phyloP scores from a whole-genome alignment of 30 jellyfish, hydroid and myxozoan species.

The Cassiopea xamachana region DNA sequence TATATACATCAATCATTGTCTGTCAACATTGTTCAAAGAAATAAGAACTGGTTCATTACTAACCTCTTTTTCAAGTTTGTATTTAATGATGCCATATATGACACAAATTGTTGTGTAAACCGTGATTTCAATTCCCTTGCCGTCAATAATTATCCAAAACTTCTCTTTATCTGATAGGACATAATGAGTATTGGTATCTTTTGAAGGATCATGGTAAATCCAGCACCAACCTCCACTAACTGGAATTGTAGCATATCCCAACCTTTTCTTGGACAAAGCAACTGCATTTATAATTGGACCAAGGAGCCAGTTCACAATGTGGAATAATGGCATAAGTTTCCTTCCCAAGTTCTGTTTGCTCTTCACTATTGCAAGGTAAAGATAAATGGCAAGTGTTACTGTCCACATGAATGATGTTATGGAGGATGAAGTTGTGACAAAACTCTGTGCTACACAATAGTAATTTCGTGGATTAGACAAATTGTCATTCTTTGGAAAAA shows the following conservation, averaged over 20 bases:
- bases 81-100: constrained; percentile 64
- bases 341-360: constrained; percentile 66
- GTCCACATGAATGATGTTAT: constrained; percentile 90
- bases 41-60: not conserved
- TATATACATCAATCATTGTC: too few relatives aligned
- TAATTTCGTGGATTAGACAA: constrained; percentile 13
- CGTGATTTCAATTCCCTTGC: constrained; percentile 73
- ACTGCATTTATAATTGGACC: constrained; percentile 74
- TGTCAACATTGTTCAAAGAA: not conserved
- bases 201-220: constrained; percentile 50
- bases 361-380: constrained; percentile 70
- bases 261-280: constrained; percentile 44
- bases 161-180: not conserved
- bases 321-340: constrained; percentile 30
- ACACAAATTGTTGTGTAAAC: constrained; percentile 64
- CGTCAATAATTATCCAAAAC: constrained; percentile 87
- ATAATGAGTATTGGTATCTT: not conserved
- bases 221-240: constrained; percentile 99
- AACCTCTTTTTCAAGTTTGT: constrained; percentile 74
- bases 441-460: constrained; percentile 88
- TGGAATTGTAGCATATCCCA: constrained; percentile 80
- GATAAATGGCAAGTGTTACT: constrained; percentile 76
- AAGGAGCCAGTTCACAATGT: constrained; percentile 73
- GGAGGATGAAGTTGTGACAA: constrained; percentile 69
- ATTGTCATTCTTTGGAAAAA: not conserved